phyloP scores from a whole-genome alignment of 2,888 invertebrate genomes.

The Limnephilus rhombicus region DNA sequence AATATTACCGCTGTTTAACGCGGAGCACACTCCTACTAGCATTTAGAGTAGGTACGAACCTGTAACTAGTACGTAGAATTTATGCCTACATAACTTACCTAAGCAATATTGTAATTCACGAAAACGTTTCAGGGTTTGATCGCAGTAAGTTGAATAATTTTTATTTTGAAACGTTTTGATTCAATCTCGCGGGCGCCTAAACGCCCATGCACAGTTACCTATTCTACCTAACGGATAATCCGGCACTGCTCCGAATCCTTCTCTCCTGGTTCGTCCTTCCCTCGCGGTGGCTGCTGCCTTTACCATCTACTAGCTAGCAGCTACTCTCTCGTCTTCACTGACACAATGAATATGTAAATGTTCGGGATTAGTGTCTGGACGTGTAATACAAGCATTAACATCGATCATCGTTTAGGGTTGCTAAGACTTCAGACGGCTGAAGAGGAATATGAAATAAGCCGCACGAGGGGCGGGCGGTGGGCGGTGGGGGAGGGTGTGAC shows the following conservation, averaged over 20 bases:
- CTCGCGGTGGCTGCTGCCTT: conserved; percentile 20
- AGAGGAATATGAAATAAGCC: conserved; percentile 42
- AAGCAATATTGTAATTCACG: no score
- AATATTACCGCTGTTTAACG: no score
- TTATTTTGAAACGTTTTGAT: no score
- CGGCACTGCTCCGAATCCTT: conserved; percentile 11
- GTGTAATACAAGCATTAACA: conserved; percentile 66
- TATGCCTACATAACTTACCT: no score
- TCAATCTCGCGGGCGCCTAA: neutral
- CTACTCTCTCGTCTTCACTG: conserved; percentile 58
- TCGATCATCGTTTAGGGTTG: conserved; percentile 66
- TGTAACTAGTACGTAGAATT: no score
- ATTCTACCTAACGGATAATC: neutral
- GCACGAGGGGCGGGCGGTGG: conserved; percentile 37
- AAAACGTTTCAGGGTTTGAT: no score
- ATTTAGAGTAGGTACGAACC: no score
- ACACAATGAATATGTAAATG: conserved; percentile 66
- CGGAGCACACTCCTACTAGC: no score
- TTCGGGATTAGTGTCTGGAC: conserved; percentile 65
- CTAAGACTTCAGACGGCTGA: conserved; percentile 47
- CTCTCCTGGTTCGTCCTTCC: conserved; percentile 27
- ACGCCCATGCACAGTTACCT: neutral
- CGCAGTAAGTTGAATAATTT: no score
- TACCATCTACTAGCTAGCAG: neutral
- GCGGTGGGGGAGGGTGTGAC: neutral